Percentiles rank a stretch among this genome's conserved stretches.
phyloP scores from a whole-genome alignment of 35 echinoderm and acorn worm species.

The Anneissia japonica region DNA sequence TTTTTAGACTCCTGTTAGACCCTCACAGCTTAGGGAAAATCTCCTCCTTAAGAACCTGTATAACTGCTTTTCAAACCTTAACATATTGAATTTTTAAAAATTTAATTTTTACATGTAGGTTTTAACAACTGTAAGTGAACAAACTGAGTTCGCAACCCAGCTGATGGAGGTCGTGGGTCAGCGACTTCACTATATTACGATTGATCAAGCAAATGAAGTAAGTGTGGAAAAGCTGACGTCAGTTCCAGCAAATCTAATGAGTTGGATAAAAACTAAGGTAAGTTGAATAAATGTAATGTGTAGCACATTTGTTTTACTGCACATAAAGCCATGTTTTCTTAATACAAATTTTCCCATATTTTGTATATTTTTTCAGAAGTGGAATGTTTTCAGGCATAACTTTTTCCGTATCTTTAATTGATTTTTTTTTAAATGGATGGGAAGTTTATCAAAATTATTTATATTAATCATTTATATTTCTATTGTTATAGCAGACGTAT shows the following conservation, averaged over 20 bases:
- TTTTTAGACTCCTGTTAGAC: too few species aligned
- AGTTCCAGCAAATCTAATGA: constrained; percentile 68
- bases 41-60: background rate
- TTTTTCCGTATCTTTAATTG: too few species aligned
- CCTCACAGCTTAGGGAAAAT: background rate
- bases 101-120: constrained; percentile 32
- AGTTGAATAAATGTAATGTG: too few species aligned
- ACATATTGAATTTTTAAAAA: background rate
- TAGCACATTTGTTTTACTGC: too few species aligned
- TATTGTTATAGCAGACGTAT: too few species aligned
- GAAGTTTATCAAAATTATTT: too few species aligned
- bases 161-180: constrained; percentile 86
- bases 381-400: too few species aligned
- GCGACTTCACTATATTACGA: constrained; percentile 66
- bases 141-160: constrained; percentile 74
- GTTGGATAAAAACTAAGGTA: constrained; percentile 89
- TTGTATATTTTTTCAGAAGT: too few species aligned
- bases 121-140: constrained; percentile 72
- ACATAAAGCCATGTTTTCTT: too few species aligned
- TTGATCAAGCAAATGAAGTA: constrained; percentile 53
- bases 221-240: constrained; percentile 74
- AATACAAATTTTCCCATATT: too few species aligned
- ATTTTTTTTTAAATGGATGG: too few species aligned
- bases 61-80: background rate
- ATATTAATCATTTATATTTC: too few species aligned